Base-by-base conservation (phyloP, 2,113 vertebrate genomes). In the Psilopsiagon aurifrons region DNA sequence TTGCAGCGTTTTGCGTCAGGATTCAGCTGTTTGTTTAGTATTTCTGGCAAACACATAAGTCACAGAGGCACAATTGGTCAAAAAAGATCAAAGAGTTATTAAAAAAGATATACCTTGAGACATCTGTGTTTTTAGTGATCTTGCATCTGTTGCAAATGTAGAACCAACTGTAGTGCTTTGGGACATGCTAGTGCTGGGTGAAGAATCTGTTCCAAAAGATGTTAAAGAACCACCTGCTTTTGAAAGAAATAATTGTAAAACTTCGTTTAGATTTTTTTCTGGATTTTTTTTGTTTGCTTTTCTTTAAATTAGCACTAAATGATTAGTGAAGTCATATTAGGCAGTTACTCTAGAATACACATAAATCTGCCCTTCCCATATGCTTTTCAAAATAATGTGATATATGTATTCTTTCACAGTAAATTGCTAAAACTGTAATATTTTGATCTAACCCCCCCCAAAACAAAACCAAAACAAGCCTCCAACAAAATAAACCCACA, bases 221-320 rank as follows among this genome's bases (percentile, higher is more conserved):
- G 98, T 98, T 96, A 98, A 97, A 84, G 98, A 98, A 87, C 97
- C 98, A 96, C 98, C 98, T 98, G 98, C 98, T 98, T 98, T 83
- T 25, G 93, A 96, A 97, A 97, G 83, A 97, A 89, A 92, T 15
- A 90, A 46, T 74, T 51, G 20, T 88, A 84, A 95, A 86, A 73
- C 9, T 5, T 41, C 13, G 10, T 55, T 76, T 35, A 37, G 35
- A 37, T 7, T 60, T 24, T 33, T 68, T 47, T 22, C 33, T 37
- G 7, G 3, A 0, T 9, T 24, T 33, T 71, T 22, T 33, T 60
- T 28, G 24, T 51, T 51, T 51, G 24, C 49, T 49, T 39, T 39
- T 52, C 85, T 83, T 24, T 2, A 4, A 73, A 62, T 60, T 51
- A 59, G 27, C 22, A 63, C 22, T 67, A 73, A 46, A 28, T 57